These are phyloP conservation scores for Sander lucioperca DNA, from an alignment of 2,113 vertebrate genomes.

Conservation along the genomic window DNA sequence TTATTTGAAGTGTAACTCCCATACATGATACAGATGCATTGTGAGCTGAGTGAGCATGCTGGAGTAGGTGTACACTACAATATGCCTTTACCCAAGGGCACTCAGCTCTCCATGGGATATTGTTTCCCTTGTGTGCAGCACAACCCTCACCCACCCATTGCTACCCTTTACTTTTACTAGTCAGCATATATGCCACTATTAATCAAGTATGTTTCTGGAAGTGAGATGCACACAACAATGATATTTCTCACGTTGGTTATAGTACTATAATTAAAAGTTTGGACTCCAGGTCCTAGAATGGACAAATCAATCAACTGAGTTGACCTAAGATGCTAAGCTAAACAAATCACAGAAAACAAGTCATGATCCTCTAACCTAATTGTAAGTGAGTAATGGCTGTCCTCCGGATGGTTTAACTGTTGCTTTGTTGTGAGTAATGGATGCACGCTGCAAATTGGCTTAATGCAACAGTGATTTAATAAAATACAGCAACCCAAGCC, in stretches of 20 bases:
- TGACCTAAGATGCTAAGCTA: background rate
- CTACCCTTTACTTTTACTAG: constrained; percentile 55
- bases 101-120: constrained; percentile 21
- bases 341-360: constrained; percentile 1
- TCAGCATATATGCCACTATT: constrained; percentile 66
- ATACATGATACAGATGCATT: constrained; percentile 20
- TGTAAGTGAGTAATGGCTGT: constrained; percentile 53
- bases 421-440: constrained; percentile 69
- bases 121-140: constrained; percentile 54
- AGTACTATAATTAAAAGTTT: constrained; percentile 20
- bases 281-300: background rate
- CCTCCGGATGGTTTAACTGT: constrained; percentile 49
- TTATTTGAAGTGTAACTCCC: constrained; percentile 15
- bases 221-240: constrained; percentile 20
- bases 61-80: constrained; percentile 23
- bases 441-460: constrained; percentile 53
- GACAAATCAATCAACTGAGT: background rate
- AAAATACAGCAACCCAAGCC: constrained; percentile 63
- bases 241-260: constrained; percentile 34
- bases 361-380: constrained; percentile 45
- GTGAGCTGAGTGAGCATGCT: constrained; percentile 37
- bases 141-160: constrained; percentile 51
- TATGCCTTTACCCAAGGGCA: constrained; percentile 42
- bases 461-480: constrained; percentile 78
- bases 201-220: constrained; percentile 54